A percentile compares a stretch with the other conserved stretches of the same genome.
Conservation (phyloP, 2,797 vertebrate genomes). For the Peromyscus attwateri region DNA sequence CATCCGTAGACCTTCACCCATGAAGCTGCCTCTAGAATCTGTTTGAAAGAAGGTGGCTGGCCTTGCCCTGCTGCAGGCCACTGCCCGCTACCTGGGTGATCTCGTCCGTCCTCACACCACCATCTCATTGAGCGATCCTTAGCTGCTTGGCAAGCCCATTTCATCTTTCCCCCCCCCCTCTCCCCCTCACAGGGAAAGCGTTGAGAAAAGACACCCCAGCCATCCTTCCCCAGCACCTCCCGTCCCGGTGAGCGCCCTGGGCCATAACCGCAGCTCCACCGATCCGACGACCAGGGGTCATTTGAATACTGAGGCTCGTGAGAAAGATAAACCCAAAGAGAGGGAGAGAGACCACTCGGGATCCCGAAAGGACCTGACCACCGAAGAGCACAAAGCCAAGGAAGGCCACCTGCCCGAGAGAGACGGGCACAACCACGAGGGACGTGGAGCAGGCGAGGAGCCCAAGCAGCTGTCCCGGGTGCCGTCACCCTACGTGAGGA, state of each 20-base stretch:
- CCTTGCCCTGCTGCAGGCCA: not conserved
- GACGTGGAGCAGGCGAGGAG: constrained; percentile 89
- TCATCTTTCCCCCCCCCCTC: not conserved
- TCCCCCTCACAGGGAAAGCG: constrained; percentile 90
- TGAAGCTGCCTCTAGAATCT: not conserved
- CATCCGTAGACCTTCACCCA: not conserved
- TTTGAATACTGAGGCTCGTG: constrained; percentile 92
- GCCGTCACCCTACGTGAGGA: constrained; percentile 93
- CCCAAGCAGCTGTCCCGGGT: constrained; percentile 93
- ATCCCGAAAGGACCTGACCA: constrained; percentile 91
- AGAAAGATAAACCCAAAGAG: constrained; percentile 96
- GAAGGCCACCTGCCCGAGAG: constrained; percentile 94
- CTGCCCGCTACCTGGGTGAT: not conserved
- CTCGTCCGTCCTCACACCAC: not conserved
- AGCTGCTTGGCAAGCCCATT: not conserved
- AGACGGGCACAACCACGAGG: constrained; percentile 92
- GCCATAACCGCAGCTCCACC: constrained; percentile 91
- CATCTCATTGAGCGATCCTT: constrained; percentile 57
- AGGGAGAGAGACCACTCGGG: constrained; percentile 93
- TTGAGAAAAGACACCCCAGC: constrained; percentile 95
- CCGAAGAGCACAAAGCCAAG: constrained; percentile 95
- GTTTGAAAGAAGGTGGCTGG: not conserved
- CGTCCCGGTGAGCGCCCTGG: constrained; percentile 92
- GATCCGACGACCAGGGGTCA: constrained; percentile 95
- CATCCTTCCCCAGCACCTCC: constrained; percentile 95